A percentile compares a stretch with the other conserved stretches of the same genome.
phyloP scores from a whole-genome alignment of 2,113 vertebrate species.

The Campylomormyrus numenius region DNA sequence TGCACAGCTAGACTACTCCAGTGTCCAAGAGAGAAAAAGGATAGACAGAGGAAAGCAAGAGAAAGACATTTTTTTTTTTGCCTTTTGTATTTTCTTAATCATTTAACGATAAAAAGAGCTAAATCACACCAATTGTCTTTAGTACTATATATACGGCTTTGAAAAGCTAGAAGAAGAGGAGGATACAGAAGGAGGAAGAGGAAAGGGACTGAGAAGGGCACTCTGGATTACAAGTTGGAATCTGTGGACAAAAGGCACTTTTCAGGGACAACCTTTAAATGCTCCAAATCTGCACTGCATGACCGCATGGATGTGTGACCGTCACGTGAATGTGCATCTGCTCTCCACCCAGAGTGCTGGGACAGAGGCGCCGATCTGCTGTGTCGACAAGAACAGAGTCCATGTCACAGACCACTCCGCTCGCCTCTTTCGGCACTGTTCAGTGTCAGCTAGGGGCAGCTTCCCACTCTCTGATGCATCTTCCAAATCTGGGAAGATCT shows the following conservation, averaged over 20 bases:
- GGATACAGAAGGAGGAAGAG: constrained; percentile 48
- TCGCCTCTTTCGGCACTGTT: not conserved
- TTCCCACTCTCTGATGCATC: constrained; percentile 25
- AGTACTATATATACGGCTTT: constrained; percentile 65
- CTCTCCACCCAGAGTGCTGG: not conserved
- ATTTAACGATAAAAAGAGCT: constrained; percentile 68
- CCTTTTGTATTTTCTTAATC: constrained; percentile 48
- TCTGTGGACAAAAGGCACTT: constrained; percentile 76
- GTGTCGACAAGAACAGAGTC: not conserved
- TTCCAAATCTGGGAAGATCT: constrained; percentile 28
- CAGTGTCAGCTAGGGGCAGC: not conserved
- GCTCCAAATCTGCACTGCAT: constrained; percentile 68
- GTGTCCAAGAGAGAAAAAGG: constrained; percentile 53
- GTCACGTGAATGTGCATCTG: not conserved
- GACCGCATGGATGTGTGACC: constrained; percentile 40
- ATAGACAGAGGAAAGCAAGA: constrained; percentile 51
- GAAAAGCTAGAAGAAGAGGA: constrained; percentile 48
- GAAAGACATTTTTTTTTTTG: constrained; percentile 52
- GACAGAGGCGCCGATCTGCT: not conserved
- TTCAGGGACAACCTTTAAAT: constrained; percentile 74
- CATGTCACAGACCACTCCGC: not conserved
- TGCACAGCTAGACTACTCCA: constrained; percentile 65
- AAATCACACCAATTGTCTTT: constrained; percentile 74
- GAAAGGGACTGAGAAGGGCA: constrained; percentile 38
- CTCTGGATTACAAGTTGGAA: constrained; percentile 66